Conservation (phyloP, 2,888 invertebrate genomes). For the Ennomos erosarius region DNA sequence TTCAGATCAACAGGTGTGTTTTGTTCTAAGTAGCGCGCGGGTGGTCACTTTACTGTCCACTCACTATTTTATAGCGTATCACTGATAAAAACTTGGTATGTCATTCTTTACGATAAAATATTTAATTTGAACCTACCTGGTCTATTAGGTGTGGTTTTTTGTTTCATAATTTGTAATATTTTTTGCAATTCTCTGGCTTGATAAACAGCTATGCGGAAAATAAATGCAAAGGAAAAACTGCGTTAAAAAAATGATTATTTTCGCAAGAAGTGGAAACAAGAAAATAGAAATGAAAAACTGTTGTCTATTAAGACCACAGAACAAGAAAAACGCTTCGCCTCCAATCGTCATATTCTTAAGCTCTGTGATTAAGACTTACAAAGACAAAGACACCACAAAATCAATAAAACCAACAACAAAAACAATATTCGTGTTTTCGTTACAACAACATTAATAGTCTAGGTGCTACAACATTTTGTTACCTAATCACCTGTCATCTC, state of each 20-base stretch:
- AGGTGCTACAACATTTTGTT: slow-evolving; percentile 56
- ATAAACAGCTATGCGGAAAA: too few relatives aligned
- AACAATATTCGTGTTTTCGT: slow-evolving; percentile 38
- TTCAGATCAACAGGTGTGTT: slow-evolving; percentile 24
- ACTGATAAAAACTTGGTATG: slow-evolving; percentile 3
- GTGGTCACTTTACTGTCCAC: slow-evolving; percentile 20
- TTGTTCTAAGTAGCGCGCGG: slow-evolving; percentile 31
- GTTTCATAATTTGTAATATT: too few relatives aligned
- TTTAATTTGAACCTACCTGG: not conserved
- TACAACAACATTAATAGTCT: slow-evolving; percentile 42
- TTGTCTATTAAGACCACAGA: not conserved
- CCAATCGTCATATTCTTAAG: too few relatives aligned
- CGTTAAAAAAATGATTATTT: too few relatives aligned
- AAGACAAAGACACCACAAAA: slow-evolving; percentile 28
- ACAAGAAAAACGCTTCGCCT: too few relatives aligned
- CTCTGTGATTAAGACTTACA: slow-evolving; percentile 12
- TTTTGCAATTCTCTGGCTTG: too few relatives aligned
- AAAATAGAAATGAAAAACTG: too few relatives aligned
- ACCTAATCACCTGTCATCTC: slow-evolving; percentile 75
- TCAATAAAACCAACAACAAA: slow-evolving; percentile 32
- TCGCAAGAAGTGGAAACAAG: too few relatives aligned
- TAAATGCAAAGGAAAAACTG: too few relatives aligned
- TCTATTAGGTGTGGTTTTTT: too few relatives aligned
- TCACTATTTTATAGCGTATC: slow-evolving; percentile 3
- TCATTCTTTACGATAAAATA: not conserved